These are phyloP conservation scores for Chrysolophus pictus DNA, from an alignment of 2,797 vertebrate species.

Conservation along the genomic window DNA sequence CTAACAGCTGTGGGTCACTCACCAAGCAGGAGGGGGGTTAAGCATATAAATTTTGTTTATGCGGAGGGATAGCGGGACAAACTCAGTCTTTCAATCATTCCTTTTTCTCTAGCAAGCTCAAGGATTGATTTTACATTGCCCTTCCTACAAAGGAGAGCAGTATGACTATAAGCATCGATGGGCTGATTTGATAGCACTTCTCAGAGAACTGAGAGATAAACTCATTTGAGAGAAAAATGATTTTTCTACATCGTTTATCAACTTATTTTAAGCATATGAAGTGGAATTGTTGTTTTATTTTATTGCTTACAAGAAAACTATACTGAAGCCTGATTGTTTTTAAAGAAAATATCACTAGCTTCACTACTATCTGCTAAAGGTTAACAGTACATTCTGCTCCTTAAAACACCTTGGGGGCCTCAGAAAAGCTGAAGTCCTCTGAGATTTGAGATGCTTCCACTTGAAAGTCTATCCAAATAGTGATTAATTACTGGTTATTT, in stretches of 20 bases:
- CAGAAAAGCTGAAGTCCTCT: constrained; percentile 31
- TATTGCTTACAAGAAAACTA: background rate
- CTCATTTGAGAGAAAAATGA: background rate
- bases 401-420: constrained; percentile 17
- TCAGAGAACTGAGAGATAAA: background rate
- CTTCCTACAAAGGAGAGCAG: background rate
- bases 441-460: constrained; percentile 29
- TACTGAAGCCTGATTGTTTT: background rate
- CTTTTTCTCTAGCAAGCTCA: background rate
- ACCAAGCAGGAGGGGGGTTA: background rate
- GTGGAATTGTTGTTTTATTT: background rate
- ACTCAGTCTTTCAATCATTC: background rate
- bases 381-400: background rate
- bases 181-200: background rate
- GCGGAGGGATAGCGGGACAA: fast-evolving
- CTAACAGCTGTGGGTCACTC: fast-evolving
- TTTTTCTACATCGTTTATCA: background rate
- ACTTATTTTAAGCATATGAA: background rate
- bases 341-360: background rate
- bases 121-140: background rate
- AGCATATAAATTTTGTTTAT: background rate
- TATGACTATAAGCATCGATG: fast-evolving
- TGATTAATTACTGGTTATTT: constrained; percentile 57
- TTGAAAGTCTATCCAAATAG: constrained; percentile 33
- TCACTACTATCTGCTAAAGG: background rate